Conservation (phyloP, 1,140 invertebrate genomes). For the Caerostris darwini region DNA sequence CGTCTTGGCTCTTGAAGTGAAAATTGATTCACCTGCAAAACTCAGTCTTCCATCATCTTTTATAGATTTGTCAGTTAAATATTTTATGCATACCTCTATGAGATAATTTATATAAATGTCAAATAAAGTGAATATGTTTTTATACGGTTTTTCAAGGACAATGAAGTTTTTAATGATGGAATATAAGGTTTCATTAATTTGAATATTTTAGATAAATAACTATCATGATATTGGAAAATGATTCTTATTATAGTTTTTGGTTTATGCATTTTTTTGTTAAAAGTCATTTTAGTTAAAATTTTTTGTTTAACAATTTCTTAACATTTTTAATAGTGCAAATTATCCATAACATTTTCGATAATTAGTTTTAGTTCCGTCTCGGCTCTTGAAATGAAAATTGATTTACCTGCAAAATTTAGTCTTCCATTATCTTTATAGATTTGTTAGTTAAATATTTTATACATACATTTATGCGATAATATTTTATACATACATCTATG, state of each 20-base stretch:
- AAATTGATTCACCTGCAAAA: neutral
- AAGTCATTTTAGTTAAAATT: too few species aligned
- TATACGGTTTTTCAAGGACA: too few species aligned
- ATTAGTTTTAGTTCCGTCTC: neutral
- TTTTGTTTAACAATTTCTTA: constrained; percentile 36
- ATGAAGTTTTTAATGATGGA: too few species aligned
- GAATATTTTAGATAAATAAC: too few species aligned
- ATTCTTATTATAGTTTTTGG: too few species aligned
- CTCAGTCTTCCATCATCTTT: neutral
- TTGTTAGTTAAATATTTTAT: neutral
- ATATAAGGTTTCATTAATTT: too few species aligned
- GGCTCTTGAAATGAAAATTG: neutral
- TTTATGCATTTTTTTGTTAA: too few species aligned
- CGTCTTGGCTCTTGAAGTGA: neutral
- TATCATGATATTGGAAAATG: too few species aligned
- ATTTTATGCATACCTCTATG: neutral
- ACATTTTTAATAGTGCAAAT: constrained; percentile 8
- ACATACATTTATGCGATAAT: too few species aligned
- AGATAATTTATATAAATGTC: too few species aligned
- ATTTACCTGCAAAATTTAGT: neutral
- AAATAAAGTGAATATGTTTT: too few species aligned
- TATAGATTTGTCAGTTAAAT: neutral
- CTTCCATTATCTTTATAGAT: neutral
- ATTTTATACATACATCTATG: neutral
- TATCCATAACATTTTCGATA: constrained; percentile 7